Evolutionary conservation across 92 coral and sea anemone genomes (phyloP), one percentile per base, ranked within the genome.

Genomic region (Phenganax stokvisi): DNA sequence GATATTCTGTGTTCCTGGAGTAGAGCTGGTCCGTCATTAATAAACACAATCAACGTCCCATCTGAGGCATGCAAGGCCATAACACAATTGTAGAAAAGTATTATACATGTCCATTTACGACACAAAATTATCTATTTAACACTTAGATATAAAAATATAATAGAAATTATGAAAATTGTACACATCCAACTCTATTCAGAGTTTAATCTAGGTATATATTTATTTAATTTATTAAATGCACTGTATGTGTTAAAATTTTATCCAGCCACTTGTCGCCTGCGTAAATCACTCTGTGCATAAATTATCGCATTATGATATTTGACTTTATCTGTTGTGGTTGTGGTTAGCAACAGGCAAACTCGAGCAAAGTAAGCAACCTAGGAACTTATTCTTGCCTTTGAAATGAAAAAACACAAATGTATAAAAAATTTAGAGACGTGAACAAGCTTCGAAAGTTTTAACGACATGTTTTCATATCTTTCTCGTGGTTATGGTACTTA

Each of bases 401-500:
- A 70, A 78, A 73, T 31, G 72, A 67, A 54, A 60, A 79, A 80
- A 44, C 76, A 58, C 61, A 54, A 79, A 56, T 55, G 65, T 63
- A n/a, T 63, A 51, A 64, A 47, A 75, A 65, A 27, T 20, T 63
- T 64, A 47, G 52, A 12, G 51, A 37, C 57, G 51, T 63, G 57
- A 64, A 64, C 11, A 20, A 79, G 54, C 8, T 0, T 17, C 8
- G 25, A 56, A 51, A 4, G 11, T 57, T 16, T 13, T 31, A 63
- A 63, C 15, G 44, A 81, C 55, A 90, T 93, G 91, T 92, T 96
- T 72, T 96, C 99, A 13, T 76, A 85, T 13, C 94, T 96, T 28
- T 90, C 96, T 83, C 97, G 87, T 73, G 99, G 99, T 51, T 96
- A 96, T 67, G 99, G 99, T 9, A 96, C 99, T 6, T 96, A 90